Base-by-base conservation (phyloP, 2,797 vertebrate species). In the Semaprochilodus insignis region DNA sequence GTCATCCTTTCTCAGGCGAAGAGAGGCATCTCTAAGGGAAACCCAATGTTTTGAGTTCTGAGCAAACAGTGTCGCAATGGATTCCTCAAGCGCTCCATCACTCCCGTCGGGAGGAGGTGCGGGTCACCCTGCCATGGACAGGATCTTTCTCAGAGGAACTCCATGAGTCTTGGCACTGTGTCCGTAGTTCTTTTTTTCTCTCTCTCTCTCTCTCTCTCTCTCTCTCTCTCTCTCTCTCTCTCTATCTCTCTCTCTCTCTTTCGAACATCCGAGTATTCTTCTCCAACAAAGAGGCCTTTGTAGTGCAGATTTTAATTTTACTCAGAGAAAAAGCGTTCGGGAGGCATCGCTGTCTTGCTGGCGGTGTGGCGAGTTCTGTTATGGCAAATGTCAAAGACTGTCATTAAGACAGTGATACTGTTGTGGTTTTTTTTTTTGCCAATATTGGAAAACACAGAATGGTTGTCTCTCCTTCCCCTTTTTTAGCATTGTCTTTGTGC, bases 231-330 rank as follows among this genome's bases (percentile, higher is more conserved):
- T n/a, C n/a, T n/a, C n/a, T n/a, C n/a, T n/a, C n/a, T n/a, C n/a
- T n/a, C n/a, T n/a, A n/a, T 40, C 55, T 6, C 44, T 78, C 19
- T 80, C 44, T 79, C 44, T 81, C 60, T 48, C 69, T 83, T 71
- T 84, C 54, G 62, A 91, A 89, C 91, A 87, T 89, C 83, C 74
- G 81, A 87, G 86, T 88, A 90, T 90, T 88, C 72, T 91, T 86
- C 84, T 92, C 90, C 90, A 88, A 93, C 90, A 91, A 93, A 92
- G 93, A 94, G 93, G 93, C 94, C 94, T 95, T 95, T 91, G 93
- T 85, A 88, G 82, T 88, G 87, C 84, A 89, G 89, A 85, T 87
- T 84, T 87, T 77, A 86, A 83, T 82, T 86, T 82, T 80, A 80
- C 77, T 81, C 85, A 83, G 87, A 86, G 83, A 83, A 88, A 48